Conservation (phyloP, 2,888 invertebrate species). For the Andrena fulva region DNA sequence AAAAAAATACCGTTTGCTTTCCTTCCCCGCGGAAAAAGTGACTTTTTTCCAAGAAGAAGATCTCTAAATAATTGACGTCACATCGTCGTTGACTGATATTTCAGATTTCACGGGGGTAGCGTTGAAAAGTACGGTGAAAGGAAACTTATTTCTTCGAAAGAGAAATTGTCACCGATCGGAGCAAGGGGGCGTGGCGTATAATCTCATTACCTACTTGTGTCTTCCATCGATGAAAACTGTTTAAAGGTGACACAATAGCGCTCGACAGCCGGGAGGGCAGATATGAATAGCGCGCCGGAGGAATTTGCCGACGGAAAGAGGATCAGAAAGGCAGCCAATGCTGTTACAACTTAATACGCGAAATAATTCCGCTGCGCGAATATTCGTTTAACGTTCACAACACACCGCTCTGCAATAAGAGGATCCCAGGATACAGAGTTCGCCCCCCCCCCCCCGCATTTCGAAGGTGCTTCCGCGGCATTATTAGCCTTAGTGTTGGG, state of each 20-base stretch:
- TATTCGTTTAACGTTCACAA: conserved; percentile 70
- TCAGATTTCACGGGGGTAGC: not conserved
- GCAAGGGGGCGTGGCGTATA: not conserved
- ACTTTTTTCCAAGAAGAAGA: not conserved
- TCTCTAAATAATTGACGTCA: too few species aligned
- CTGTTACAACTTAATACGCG: conserved; percentile 79
- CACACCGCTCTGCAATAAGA: conserved; percentile 50
- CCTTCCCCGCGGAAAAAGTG: too few species aligned
- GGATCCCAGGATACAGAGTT: conserved; percentile 42
- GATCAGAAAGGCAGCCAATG: conserved; percentile 67
- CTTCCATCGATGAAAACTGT: conserved; percentile 37
- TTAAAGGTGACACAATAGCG: conserved; percentile 42
- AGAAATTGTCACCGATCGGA: not conserved
- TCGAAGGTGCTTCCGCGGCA: conserved; percentile 37
- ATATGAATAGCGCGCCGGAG: conserved; percentile 42
- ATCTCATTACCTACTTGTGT: conserved; percentile 35
- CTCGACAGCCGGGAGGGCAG: conserved; percentile 23
- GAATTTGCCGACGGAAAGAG: conserved; percentile 51
- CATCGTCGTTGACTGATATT: too few species aligned
- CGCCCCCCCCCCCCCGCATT: not conserved
- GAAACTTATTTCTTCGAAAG: not conserved
- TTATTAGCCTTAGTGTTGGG: conserved; percentile 46
- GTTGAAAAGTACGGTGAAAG: not conserved
- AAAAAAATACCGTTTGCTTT: not conserved
- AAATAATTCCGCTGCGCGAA: conserved; percentile 75